Evolutionary conservation across 2,797 vertebrate species (phyloP), one percentile per base, ranked within the genome.

Genomic region (Vespertilio murinus): DNA sequence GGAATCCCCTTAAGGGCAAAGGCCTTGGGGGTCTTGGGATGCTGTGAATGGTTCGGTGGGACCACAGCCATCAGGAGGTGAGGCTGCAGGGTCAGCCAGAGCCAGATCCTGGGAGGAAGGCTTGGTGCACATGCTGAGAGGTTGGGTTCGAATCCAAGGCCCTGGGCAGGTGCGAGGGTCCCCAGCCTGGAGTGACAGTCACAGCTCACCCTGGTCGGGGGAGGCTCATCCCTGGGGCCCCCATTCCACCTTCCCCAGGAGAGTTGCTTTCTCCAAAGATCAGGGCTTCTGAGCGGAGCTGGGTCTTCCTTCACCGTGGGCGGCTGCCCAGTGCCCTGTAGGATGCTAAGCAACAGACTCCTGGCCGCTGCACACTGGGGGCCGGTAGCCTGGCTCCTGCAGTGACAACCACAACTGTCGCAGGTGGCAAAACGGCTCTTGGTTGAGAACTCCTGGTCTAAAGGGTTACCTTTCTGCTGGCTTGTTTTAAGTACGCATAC

Each of bases 1-100:
- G 10, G 45, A 25, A 54, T 23, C 25, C 18, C 23, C n/a, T 84
- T 67, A 91, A 74, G 77, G 92, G 16, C 59, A 49, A 84, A 56
- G 30, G 18, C 13, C 18, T 47, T 40, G 33, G 6, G 6, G 30
- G 42, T 30, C 33, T 1, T n/a, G 49, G 8, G 52, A 47, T 10
- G 16, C 18, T 25, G 35, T 23, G 65, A 56, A 35, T 25, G 20
- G 22, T 82, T 82, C 42, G 23, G 11, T 30, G 25, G 67, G 54
- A 79, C 45, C 20, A 30, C 70, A 80, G 22, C 42, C 47, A 87
- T n/a, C 1, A 49, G 59, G 23, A 69, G 13, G 69, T 49, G 47
- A 81, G 61, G 64, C 69, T 33, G 69, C 75, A 79, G 56, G 67
- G 23, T 25, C 22, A 84, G 56, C 28, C n/a, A 33, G 23, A 35